These are phyloP conservation scores for Pachydiplax longipennis DNA, from an alignment of 2,888 invertebrate species.

Conservation along the genomic window DNA sequence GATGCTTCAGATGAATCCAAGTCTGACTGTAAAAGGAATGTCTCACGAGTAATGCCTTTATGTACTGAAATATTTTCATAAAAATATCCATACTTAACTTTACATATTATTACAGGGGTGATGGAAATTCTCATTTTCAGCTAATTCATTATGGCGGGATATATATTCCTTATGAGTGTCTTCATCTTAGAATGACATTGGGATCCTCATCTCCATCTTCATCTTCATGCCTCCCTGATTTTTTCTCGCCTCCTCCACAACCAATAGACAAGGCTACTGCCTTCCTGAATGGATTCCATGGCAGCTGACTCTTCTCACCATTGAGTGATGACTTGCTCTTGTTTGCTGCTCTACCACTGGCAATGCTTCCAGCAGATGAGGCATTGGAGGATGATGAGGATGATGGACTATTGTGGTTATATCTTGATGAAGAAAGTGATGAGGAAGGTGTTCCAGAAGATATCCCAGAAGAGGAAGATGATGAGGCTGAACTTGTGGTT, in stretches of 20 bases:
- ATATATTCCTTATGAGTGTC: background rate
- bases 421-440: constrained; percentile 64
- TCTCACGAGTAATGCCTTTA: background rate
- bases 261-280: constrained; percentile 20
- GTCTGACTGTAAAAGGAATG: background rate
- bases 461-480: constrained; percentile 51
- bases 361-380: constrained; percentile 46
- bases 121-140: background rate
- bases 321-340: constrained; percentile 62
- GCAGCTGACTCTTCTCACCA: constrained; percentile 58
- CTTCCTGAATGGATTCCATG: constrained; percentile 73
- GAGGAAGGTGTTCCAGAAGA: constrained; percentile 55
- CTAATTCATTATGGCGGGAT: too few species aligned
- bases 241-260: constrained; percentile 6
- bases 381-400: constrained; percentile 58
- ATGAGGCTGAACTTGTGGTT: constrained; percentile 47
- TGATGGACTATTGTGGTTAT: constrained; percentile 66
- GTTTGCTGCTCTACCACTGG: constrained; percentile 53
- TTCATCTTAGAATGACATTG: constrained; percentile 30
- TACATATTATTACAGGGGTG: too few species aligned
- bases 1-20: constrained; percentile 17
- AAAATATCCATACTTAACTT: background rate
- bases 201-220: constrained; percentile 3
- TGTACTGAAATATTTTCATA: background rate
- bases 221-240: background rate